A percentile compares a stretch with the other conserved stretches of the same genome.
phyloP scores from a whole-genome alignment of 2,797 vertebrate genomes.

The Cephalopachus bancanus region DNA sequence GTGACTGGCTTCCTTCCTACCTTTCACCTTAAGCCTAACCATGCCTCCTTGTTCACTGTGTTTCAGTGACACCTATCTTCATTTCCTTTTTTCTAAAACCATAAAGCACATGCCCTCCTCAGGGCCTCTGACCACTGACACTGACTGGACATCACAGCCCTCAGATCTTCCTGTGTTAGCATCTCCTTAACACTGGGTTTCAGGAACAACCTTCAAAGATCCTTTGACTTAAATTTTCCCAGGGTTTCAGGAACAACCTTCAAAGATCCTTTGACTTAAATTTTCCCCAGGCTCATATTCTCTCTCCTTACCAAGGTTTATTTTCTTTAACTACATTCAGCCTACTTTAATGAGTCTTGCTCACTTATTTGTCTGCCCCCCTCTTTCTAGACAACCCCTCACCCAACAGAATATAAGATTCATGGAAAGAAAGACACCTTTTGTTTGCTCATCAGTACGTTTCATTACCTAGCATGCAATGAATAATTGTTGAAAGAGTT shows the following conservation, averaged over 20 bases:
- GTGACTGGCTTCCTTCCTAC: background rate
- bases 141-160: background rate
- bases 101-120: background rate
- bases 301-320: background rate
- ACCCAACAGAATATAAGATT: background rate
- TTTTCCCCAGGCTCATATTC: accelerated
- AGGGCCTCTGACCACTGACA: background rate
- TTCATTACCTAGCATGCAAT: background rate
- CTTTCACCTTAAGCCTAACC: background rate
- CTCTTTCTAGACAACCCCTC: background rate
- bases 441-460: background rate
- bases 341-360: background rate
- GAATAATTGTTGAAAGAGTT: background rate
- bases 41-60: background rate
- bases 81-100: background rate
- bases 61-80: background rate
- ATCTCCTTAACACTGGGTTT: background rate
- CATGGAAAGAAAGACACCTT: background rate
- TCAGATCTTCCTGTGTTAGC: accelerated
- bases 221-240: background rate
- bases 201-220: background rate
- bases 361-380: background rate
- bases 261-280: background rate
- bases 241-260: background rate
- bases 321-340: background rate